A percentile compares a stretch with the other conserved stretches of the same genome.
phyloP scores from a whole-genome alignment of 2,888 invertebrate species.

The Julus scanicus region DNA sequence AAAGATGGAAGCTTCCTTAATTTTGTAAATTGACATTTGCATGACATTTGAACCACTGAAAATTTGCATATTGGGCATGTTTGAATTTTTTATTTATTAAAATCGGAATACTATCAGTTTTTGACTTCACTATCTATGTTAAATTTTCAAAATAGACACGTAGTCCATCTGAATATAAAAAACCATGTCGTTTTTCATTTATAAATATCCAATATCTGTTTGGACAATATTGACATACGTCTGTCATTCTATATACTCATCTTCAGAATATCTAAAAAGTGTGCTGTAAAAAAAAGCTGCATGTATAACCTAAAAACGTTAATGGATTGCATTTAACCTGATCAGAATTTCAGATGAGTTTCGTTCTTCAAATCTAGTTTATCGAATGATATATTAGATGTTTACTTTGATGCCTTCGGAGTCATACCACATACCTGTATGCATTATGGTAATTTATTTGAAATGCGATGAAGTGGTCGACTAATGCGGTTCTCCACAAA shows the following conservation, averaged over 20 bases:
- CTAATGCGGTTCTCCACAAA: background rate
- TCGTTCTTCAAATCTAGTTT: background rate
- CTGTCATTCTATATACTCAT: background rate
- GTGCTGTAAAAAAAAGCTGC: background rate
- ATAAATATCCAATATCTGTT: no score
- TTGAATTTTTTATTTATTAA: no score
- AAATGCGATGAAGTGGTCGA: background rate
- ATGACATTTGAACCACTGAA: no score
- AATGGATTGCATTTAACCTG: background rate
- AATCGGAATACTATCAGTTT: no score
- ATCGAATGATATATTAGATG: background rate
- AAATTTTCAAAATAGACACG: no score
- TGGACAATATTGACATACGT: no score
- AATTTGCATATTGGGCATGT: no score
- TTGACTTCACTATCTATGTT: no score
- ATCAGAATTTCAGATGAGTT: conserved; percentile 7
- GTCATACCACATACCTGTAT: background rate
- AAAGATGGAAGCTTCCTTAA: no score
- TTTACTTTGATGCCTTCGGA: background rate
- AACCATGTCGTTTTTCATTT: no score
- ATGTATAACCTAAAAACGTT: background rate
- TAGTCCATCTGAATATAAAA: no score
- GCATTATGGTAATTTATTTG: background rate
- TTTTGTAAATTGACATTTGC: no score
- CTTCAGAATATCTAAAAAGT: background rate